These are phyloP conservation scores for Dasypolia templi DNA, from an alignment of 2,888 invertebrate species.

Conservation along the genomic window DNA sequence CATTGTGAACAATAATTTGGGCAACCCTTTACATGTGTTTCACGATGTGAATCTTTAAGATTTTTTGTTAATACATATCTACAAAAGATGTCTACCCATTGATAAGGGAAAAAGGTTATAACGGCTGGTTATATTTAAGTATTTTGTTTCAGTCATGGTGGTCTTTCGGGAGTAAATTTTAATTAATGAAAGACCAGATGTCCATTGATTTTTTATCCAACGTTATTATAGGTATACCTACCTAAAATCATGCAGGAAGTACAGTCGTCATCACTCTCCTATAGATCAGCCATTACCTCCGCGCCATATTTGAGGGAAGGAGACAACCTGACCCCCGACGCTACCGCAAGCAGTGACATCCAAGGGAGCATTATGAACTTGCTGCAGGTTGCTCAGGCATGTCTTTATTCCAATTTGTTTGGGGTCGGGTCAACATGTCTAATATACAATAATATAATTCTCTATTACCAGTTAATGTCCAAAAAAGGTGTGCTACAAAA, in stretches of 20 bases:
- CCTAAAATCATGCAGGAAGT: neutral
- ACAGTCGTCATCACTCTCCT: too few relatives aligned
- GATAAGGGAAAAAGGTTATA: conserved; percentile 51
- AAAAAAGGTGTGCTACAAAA: too few relatives aligned
- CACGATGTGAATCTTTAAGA: conserved; percentile 62
- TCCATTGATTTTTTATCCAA: neutral
- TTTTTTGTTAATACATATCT: conserved; percentile 56
- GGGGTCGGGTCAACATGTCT: too few relatives aligned
- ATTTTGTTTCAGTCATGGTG: conserved; percentile 39
- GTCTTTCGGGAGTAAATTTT: conserved; percentile 23
- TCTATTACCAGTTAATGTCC: too few relatives aligned
- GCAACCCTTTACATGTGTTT: conserved; percentile 77
- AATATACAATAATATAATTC: too few relatives aligned
- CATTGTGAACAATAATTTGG: conserved; percentile 84
- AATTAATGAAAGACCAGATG: conserved; percentile 19
- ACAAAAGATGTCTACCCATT: conserved; percentile 59
- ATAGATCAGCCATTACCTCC: too few relatives aligned
- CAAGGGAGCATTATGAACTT: too few relatives aligned
- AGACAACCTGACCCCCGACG: too few relatives aligned
- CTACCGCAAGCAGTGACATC: too few relatives aligned
- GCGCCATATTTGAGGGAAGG: too few relatives aligned
- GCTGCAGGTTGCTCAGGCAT: too few relatives aligned
- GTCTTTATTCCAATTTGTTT: too few relatives aligned
- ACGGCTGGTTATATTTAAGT: conserved; percentile 23
- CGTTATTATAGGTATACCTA: neutral